Base-by-base conservation (phyloP, 2,888 invertebrate species). In the Melangyna quadrimaculata region DNA sequence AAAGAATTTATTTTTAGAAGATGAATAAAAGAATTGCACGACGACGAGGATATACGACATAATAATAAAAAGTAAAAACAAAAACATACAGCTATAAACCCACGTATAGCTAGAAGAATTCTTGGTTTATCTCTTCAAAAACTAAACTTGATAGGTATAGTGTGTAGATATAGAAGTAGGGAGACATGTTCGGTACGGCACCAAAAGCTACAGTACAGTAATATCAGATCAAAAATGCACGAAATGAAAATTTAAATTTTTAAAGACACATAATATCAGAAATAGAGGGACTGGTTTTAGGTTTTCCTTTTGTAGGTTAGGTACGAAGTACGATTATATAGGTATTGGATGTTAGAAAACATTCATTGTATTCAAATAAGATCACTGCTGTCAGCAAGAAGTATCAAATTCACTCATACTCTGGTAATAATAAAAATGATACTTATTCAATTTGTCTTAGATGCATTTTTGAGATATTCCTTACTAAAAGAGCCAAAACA, bases 21-120 rank as follows among this genome's bases (percentile, higher is more conserved):
- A 80, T 40, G 27, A 74, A 83, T 63, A 74, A 75, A 65, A 40
- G 53, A 43, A 74, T 75, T 32, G 91, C 89, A 90, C 92, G 87
- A 55, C 29, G 86, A 51, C n/a, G 37, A 63, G 19, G 59, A 57
- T 73, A 63, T 35, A 77, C 22, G 51, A 67, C 45, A 69, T 24
- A 53, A 61, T 67, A 51, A 67, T 32, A 67, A 35, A 35, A 65
- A 65, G 45, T 19, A 14, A 37, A 37, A 59, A 32, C 14, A 59
- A 35, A 22, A 57, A 10, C 22, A 57, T 19, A 32, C 19, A 35
- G 14, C 6, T 14, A 35, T 7, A 32, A 1, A n/a, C 37, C n/a
- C 3, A 40, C 7, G n/a, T 40, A 0, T 12, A 59, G 35, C 19
- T 37, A 22, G 32, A 24, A 14, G 48, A 51, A 24, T 24, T 61